Base-by-base conservation (phyloP, 2,888 invertebrate species). In the Hyposoter didymator region DNA sequence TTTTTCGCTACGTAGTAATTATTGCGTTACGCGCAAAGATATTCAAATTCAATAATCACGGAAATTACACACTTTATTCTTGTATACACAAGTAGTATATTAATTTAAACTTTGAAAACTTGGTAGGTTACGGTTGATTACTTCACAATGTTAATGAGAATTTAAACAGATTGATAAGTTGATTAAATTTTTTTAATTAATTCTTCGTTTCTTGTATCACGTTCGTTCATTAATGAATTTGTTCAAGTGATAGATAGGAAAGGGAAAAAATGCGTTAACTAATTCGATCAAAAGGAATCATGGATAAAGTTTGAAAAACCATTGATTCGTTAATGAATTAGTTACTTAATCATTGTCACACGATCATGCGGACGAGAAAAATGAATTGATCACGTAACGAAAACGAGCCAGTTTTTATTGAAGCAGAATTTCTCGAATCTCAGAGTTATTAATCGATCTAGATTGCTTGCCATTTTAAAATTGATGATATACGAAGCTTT, bases 401-500 rank as follows among this genome's bases (percentile, higher is more conserved):
- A 59, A 39, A n/a, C 4, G 22, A 22, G 17, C 22, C 4, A 28
- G 8, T 8, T 22, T 55, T 28, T 19, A 17, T 22, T 10, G 2
- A 17, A 59, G 5, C 4, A 4, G 14, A 22, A 45, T 73, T 52
- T 43, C 39, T 73, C 32, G 10, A 66, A 52, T 35, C 35, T 14
- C 6, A 19, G 10, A 39, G 43, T 55, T 22, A 14, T 32, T 12
- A 55, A 55, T 76, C 35, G 66, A 76, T 55, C 59, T 35, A 43
- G 66, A 59, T 84, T 64, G 59, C 28, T 49, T 32, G 62, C 19
- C 66, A 62, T 74, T 82, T 52, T 82, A 70, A 17, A 69, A 73
- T 74, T 70, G 62, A 72, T 32, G 78, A 69, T 43, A 74, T 22
- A 62, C 59, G 62, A 70, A 62, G 75, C 85, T 85, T 82, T 85